phyloP scores from a whole-genome alignment of 2,888 invertebrate species.

The Dryobota labecula region DNA sequence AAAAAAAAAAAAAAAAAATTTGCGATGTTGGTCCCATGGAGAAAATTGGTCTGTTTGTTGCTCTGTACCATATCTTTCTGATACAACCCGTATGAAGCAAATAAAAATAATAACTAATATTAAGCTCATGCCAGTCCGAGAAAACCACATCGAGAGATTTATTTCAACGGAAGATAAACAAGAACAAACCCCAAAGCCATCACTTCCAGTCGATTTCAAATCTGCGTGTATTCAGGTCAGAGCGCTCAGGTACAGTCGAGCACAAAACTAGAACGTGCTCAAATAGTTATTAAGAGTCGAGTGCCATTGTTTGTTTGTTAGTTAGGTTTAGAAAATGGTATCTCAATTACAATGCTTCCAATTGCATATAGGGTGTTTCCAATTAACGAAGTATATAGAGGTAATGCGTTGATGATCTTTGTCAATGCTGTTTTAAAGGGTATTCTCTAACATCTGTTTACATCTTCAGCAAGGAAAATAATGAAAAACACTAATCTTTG shows the following conservation, averaged over 20 bases:
- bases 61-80: no score
- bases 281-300: slow-evolving; percentile 51
- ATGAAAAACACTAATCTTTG: background rate
- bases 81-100: no score
- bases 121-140: no score
- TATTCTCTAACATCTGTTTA: background rate
- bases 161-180: slow-evolving; percentile 6
- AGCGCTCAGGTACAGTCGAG: slow-evolving; percentile 50
- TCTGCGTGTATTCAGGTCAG: slow-evolving; percentile 58
- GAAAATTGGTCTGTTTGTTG: no score
- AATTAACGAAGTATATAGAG: background rate
- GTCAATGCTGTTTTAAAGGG: no score
- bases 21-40: no score
- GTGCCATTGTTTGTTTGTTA: slow-evolving; percentile 47
- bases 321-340: slow-evolving; percentile 19
- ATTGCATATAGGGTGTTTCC: background rate
- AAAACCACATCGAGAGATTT: background rate
- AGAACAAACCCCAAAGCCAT: slow-evolving; percentile 36
- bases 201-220: slow-evolving; percentile 58
- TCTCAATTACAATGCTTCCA: background rate
- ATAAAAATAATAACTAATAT: no score
- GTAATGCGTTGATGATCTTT: background rate
- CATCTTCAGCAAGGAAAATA: background rate
- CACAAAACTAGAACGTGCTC: slow-evolving; percentile 40
- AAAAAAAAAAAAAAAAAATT: no score